Percentiles rank a stretch among this genome's conserved stretches.
Evolutionary conservation across 2,113 vertebrate genomes (phyloP).

Genomic region (Paraplagusia blochii): DNA sequence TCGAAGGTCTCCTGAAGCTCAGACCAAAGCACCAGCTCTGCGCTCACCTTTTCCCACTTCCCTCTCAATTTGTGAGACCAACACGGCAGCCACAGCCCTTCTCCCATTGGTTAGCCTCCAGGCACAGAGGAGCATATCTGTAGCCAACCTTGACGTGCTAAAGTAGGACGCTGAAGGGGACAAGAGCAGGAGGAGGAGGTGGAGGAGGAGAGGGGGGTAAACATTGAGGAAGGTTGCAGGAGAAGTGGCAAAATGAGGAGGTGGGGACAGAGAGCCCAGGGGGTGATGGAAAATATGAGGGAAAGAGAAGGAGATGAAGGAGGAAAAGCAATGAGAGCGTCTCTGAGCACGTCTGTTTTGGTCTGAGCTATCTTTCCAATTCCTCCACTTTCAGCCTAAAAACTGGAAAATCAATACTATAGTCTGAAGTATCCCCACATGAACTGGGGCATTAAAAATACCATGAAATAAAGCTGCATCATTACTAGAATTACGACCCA

Average conservation of each 20-base stretch:
- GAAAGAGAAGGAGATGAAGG: constrained; percentile 29
- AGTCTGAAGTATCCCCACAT: constrained; percentile 61
- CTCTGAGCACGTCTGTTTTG: constrained; percentile 55
- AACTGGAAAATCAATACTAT: constrained; percentile 71
- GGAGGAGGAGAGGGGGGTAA: constrained; percentile 10
- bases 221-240: constrained; percentile 51
- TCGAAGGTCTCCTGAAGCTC: constrained; percentile 11
- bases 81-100: constrained; percentile 59
- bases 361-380: constrained; percentile 61
- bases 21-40: constrained; percentile 27
- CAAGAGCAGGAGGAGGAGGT: constrained; percentile 63
- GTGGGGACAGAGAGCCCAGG: constrained; percentile 53
- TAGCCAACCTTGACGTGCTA: constrained; percentile 79
- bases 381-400: constrained; percentile 59
- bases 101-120: constrained; percentile 73
- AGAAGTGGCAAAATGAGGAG: constrained; percentile 62
- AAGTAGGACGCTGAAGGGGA: constrained; percentile 79
- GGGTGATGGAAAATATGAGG: constrained; percentile 44
- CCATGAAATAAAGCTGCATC: too few relatives aligned
- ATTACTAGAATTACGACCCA: too few relatives aligned
- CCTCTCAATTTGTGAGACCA: constrained; percentile 50
- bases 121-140: constrained; percentile 71
- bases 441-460: constrained; percentile 71
- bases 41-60: constrained; percentile 42
- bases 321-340: constrained; percentile 42